phyloP scores from a whole-genome alignment of 2,797 vertebrate species.

The Pogoniulus pusillus region DNA sequence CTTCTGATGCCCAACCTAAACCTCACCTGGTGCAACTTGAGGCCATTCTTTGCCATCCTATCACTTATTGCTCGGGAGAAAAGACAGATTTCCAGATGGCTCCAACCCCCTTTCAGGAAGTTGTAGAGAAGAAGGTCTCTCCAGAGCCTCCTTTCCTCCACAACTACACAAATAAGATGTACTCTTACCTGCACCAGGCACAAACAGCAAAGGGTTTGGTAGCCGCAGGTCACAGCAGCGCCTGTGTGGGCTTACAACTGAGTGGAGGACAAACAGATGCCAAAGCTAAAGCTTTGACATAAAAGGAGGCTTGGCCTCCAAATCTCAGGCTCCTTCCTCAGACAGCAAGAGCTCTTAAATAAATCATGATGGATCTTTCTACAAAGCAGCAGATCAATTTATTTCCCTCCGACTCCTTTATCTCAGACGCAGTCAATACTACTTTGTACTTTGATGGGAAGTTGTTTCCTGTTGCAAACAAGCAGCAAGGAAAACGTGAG shows the following conservation, averaged over 20 bases:
- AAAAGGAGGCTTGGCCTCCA: neutral
- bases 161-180: too few species aligned
- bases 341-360: neutral
- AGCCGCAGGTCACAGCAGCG: too few species aligned
- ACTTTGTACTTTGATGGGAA: neutral
- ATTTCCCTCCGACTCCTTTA: conserved; percentile 53
- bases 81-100: too few species aligned
- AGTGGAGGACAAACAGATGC: neutral
- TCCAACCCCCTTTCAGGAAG: too few species aligned
- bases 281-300: neutral
- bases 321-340: neutral
- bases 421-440: conserved; percentile 20
- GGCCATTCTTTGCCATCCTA: too few species aligned
- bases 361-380: neutral
- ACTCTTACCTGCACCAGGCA: too few species aligned
- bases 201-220: too few species aligned
- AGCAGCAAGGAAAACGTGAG: neutral
- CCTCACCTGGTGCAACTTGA: too few species aligned
- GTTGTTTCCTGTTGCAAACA: neutral
- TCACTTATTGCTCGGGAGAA: too few species aligned
- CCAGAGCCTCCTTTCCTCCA: too few species aligned
- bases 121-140: too few species aligned
- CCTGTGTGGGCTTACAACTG: neutral
- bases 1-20: too few species aligned
- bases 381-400: neutral